These are phyloP conservation scores for Coptotermes formosanus DNA, from an alignment of 1,140 invertebrate species.

Conservation along the genomic window DNA sequence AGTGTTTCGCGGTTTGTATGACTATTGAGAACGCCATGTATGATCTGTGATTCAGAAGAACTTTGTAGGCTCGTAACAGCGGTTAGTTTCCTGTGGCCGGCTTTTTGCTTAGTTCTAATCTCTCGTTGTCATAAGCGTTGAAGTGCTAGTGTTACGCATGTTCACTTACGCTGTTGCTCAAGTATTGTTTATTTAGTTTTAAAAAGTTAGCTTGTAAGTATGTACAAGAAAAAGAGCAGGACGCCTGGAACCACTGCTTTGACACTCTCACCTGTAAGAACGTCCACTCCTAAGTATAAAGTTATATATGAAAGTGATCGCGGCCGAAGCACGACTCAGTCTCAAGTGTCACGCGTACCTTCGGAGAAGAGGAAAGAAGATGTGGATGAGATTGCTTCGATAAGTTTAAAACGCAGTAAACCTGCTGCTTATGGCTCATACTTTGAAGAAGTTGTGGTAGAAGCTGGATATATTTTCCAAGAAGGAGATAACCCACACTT, in stretches of 20 bases:
- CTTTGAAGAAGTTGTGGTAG: background rate
- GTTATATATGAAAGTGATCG: background rate
- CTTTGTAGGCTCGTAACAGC: too few relatives aligned
- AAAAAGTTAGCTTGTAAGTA: background rate
- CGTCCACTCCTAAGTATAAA: background rate
- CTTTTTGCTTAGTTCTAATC: too few relatives aligned
- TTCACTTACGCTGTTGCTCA: too few relatives aligned
- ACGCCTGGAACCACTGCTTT: background rate
- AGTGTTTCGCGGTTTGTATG: too few relatives aligned
- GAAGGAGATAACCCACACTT: background rate
- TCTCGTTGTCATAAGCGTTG: too few relatives aligned
- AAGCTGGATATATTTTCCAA: background rate
- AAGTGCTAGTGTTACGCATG: too few relatives aligned
- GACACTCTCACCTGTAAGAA: background rate
- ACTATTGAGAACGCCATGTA: too few relatives aligned
- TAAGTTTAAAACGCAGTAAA: background rate
- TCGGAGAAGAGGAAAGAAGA: background rate
- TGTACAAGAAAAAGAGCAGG: background rate
- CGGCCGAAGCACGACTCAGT: background rate
- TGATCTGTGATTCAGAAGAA: too few relatives aligned
- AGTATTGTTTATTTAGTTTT: too few relatives aligned
- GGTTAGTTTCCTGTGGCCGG: too few relatives aligned
- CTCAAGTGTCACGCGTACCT: background rate
- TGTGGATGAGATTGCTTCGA: background rate
- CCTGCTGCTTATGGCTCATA: background rate